These are phyloP conservation scores for Himalopsyche japonica DNA, from an alignment of 2,888 invertebrate species.

Conservation along the genomic window DNA sequence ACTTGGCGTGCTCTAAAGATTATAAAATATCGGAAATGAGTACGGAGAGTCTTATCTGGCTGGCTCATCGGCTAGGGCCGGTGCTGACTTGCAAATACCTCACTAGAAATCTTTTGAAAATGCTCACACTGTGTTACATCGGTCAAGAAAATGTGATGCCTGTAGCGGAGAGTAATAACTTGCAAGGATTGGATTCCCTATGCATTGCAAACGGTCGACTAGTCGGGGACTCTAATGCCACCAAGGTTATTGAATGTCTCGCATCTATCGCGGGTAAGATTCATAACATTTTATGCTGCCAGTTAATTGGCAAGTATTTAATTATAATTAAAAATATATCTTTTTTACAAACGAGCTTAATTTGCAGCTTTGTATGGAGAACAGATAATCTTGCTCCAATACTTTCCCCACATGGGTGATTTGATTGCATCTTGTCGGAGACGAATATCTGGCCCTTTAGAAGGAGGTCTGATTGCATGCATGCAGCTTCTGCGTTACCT, in stretches of 20 bases:
- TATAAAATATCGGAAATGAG: slow-evolving; percentile 83
- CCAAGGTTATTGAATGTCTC: slow-evolving; percentile 88
- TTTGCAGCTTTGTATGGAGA: slow-evolving; percentile 78
- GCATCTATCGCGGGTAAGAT: slow-evolving; percentile 79
- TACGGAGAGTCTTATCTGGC: slow-evolving; percentile 86
- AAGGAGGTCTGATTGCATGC: slow-evolving; percentile 86
- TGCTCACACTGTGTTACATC: slow-evolving; percentile 92
- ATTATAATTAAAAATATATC: background rate
- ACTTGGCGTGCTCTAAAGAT: slow-evolving; percentile 24
- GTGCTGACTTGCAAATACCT: slow-evolving; percentile 90
- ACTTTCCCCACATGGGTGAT: slow-evolving; percentile 87
- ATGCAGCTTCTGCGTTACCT: slow-evolving; percentile 78
- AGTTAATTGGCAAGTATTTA: background rate
- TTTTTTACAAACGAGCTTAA: slow-evolving; percentile 30
- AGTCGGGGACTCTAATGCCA: slow-evolving; percentile 79
- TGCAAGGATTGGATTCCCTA: slow-evolving; percentile 61
- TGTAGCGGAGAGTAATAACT: slow-evolving; percentile 50
- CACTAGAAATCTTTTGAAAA: slow-evolving; percentile 87
- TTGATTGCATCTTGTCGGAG: slow-evolving; percentile 79
- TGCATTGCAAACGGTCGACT: slow-evolving; percentile 68
- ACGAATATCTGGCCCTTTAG: slow-evolving; percentile 80
- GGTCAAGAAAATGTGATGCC: slow-evolving; percentile 75
- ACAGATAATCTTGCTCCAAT: slow-evolving; percentile 84
- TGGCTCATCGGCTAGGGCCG: slow-evolving; percentile 91
- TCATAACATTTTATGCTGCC: slow-evolving; percentile 8